These are phyloP conservation scores for Papilio gigon DNA, from an alignment of 2,888 invertebrate species.

Conservation along the genomic window DNA sequence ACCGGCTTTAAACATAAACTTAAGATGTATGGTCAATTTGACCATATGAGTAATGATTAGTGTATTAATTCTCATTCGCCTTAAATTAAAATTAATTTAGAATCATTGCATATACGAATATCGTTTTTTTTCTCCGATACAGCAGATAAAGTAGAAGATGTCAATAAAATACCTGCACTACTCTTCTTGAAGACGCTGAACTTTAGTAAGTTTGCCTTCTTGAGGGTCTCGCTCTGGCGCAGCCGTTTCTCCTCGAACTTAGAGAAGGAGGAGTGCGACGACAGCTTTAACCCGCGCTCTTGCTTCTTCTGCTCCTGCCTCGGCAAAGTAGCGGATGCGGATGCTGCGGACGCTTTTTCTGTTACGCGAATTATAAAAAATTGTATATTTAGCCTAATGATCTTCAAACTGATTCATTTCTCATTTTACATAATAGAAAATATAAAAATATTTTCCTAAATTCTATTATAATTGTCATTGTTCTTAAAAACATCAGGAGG, in stretches of 20 bases:
- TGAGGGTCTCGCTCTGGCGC: slow-evolving; percentile 86
- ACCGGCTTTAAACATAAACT: too few species aligned
- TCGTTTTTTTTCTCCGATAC: too few species aligned
- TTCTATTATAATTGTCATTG: too few species aligned
- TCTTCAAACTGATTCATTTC: too few species aligned
- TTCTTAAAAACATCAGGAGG: too few species aligned
- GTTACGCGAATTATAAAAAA: slow-evolving; percentile 19
- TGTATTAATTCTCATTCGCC: not conserved
- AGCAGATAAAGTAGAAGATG: too few species aligned
- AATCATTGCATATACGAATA: not conserved
- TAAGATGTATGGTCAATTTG: not conserved
- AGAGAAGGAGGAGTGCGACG: slow-evolving; percentile 83
- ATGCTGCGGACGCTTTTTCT: slow-evolving; percentile 67
- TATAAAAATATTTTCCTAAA: too few species aligned
- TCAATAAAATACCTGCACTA: slow-evolving; percentile 83
- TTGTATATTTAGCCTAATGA: not conserved
- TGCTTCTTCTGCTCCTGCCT: slow-evolving; percentile 69
- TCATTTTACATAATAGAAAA: too few species aligned
- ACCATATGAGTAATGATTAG: not conserved
- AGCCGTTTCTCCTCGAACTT: slow-evolving; percentile 94
- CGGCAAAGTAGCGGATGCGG: slow-evolving; percentile 68
- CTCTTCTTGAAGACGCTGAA: slow-evolving; percentile 90
- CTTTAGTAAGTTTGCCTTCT: slow-evolving; percentile 89
- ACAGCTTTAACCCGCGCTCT: slow-evolving; percentile 72
- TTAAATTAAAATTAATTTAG: not conserved